phyloP scores from a whole-genome alignment of 1,140 invertebrate species.

The Aphelinus atriplicis region DNA sequence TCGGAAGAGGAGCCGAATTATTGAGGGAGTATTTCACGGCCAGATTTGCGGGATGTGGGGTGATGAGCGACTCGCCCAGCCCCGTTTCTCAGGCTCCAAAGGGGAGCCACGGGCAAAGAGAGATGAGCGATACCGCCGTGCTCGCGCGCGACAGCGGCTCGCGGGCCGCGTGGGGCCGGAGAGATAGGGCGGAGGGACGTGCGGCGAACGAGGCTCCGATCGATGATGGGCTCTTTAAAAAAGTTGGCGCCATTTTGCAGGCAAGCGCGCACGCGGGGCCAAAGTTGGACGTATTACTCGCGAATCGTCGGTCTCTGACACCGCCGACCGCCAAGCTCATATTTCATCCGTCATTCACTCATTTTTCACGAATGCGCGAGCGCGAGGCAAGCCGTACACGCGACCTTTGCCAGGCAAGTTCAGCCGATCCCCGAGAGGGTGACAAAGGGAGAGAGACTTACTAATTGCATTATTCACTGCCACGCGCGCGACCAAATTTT shows the following conservation, averaged over 20 bases:
- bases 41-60: not conserved
- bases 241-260: conserved; percentile 43
- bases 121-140: too few relatives aligned
- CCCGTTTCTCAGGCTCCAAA: too few relatives aligned
- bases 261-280: not conserved
- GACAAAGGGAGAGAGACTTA: conserved; percentile 28
- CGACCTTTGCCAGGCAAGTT: conserved; percentile 41
- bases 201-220: conserved; percentile 20
- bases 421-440: conserved; percentile 34
- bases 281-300: conserved; percentile 43
- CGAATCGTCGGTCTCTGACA: conserved; percentile 48
- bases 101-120: too few relatives aligned
- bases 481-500: conserved; percentile 39
- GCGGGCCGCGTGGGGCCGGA: too few relatives aligned
- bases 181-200: not conserved
- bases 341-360: conserved; percentile 51
- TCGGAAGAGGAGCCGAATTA: not conserved
- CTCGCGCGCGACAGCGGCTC: too few relatives aligned
- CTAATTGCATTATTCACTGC: conserved; percentile 53
- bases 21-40: not conserved
- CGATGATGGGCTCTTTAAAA: conserved; percentile 36
- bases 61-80: too few relatives aligned
- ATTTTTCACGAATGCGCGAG: conserved; percentile 47
- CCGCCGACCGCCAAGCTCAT: conserved; percentile 39
- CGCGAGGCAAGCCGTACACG: not conserved